phyloP scores from a whole-genome alignment of 2,888 invertebrate genomes.

The Drosophila fulvimacula region DNA sequence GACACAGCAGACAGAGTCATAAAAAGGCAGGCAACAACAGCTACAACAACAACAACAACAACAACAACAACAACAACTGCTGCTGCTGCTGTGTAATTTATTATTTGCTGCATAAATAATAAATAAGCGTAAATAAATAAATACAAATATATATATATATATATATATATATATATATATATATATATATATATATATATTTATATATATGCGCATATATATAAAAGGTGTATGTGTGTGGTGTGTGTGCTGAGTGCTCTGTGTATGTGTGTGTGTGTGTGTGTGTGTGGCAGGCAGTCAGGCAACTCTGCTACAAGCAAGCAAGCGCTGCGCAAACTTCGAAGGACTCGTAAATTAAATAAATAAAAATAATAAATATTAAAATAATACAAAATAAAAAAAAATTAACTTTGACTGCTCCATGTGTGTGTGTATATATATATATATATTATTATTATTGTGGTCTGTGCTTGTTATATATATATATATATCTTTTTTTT shows the following conservation, averaged over 20 bases:
- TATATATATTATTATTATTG: constrained; percentile 1
- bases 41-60: constrained; percentile 30
- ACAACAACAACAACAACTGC: constrained; percentile 18
- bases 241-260: background rate
- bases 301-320: constrained; percentile 12
- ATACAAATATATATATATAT: constrained; percentile 50
- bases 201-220: constrained; percentile 17
- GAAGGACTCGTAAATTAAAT: constrained; percentile 77
- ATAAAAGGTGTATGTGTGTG: constrained; percentile 10
- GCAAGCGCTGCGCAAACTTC: constrained; percentile 55
- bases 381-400: constrained; percentile 57
- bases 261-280: constrained; percentile 6
- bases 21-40: constrained; percentile 38
- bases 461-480: constrained; percentile 4
- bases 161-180: constrained; percentile 3
- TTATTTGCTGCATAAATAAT: constrained; percentile 83
- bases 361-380: constrained; percentile 75
- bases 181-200: constrained; percentile 20
- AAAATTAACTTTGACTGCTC: constrained; percentile 36
- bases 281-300: constrained; percentile 8
- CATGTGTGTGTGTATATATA: constrained; percentile 3
- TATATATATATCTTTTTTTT: constrained; percentile 32
- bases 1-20: constrained; percentile 29
- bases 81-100: constrained; percentile 78
- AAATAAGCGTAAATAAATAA: constrained; percentile 81